These are phyloP conservation scores for Calliphora vicina DNA, from an alignment of 1,140 invertebrate species.

Conservation along the genomic window DNA sequence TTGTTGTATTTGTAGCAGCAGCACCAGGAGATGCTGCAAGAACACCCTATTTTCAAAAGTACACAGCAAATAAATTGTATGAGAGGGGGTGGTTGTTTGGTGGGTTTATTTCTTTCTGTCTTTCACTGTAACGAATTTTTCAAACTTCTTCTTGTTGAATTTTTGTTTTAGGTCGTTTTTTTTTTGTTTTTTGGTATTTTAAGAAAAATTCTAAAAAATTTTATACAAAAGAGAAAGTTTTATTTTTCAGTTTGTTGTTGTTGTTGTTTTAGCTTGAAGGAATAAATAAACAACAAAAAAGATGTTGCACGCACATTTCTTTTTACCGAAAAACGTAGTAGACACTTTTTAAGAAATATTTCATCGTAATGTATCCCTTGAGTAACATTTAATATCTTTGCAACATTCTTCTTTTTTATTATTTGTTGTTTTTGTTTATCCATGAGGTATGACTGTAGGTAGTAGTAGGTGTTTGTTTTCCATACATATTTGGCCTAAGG, in stretches of 20 bases:
- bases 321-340: constrained; percentile 43
- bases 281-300: constrained; percentile 21
- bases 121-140: constrained; percentile 18
- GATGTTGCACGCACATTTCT: constrained; percentile 28
- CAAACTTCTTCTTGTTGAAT: constrained; percentile 40
- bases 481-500: not conserved
- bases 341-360: constrained; percentile 64
- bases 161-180: not conserved
- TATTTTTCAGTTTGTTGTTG: not conserved
- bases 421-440: not conserved
- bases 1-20: not conserved
- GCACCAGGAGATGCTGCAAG: constrained; percentile 33
- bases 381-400: constrained; percentile 63
- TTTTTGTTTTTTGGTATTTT: not conserved
- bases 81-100: not conserved
- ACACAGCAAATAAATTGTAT: not conserved
- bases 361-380: constrained; percentile 64
- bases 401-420: constrained; percentile 10
- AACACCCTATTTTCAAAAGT: constrained; percentile 40
- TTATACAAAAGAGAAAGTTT: constrained; percentile 25
- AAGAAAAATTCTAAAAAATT: constrained; percentile 21
- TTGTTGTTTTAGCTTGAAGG: not conserved
- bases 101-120: not conserved
- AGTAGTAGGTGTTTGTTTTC: not conserved
- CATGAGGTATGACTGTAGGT: not conserved